phyloP scores from a whole-genome alignment of 1,140 invertebrate genomes.

The Orchesella cincta region DNA sequence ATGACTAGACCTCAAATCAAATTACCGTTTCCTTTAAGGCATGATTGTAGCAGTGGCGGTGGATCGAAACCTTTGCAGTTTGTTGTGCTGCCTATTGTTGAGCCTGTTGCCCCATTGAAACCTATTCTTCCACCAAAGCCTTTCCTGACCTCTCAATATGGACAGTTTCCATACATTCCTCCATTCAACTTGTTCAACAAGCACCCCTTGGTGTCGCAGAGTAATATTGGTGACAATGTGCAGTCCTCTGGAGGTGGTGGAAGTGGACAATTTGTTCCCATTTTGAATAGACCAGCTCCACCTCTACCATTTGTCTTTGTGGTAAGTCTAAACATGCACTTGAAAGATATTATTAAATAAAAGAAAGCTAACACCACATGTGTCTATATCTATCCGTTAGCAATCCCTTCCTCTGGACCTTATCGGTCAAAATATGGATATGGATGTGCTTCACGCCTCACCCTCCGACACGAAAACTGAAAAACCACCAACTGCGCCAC shows the following conservation, averaged over 20 bases:
- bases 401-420: conserved; percentile 13
- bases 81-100: conserved; percentile 12
- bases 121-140: neutral
- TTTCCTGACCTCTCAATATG: conserved; percentile 12
- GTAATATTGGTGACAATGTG: neutral
- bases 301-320: conserved; percentile 10
- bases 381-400: no score
- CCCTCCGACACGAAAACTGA: neutral
- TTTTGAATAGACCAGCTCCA: conserved; percentile 1
- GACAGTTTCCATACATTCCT: conserved; percentile 16
- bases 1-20: neutral
- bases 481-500: neutral
- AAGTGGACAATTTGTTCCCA: conserved; percentile 19
- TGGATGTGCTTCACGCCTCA: neutral
- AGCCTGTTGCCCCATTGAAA: conserved; percentile 9
- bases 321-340: no score
- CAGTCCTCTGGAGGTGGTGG: neutral
- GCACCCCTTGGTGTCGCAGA: neutral
- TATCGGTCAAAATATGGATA: neutral
- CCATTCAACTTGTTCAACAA: conserved; percentile 21
- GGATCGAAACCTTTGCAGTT: conserved; percentile 16
- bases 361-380: no score
- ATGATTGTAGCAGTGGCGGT: neutral
- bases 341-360: no score
- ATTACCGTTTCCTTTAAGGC: conserved; percentile 10